Evolutionary conservation across 2,797 vertebrate genomes (phyloP), one percentile per base, ranked within the genome.

Genomic region (Acanthiza pusilla): DNA sequence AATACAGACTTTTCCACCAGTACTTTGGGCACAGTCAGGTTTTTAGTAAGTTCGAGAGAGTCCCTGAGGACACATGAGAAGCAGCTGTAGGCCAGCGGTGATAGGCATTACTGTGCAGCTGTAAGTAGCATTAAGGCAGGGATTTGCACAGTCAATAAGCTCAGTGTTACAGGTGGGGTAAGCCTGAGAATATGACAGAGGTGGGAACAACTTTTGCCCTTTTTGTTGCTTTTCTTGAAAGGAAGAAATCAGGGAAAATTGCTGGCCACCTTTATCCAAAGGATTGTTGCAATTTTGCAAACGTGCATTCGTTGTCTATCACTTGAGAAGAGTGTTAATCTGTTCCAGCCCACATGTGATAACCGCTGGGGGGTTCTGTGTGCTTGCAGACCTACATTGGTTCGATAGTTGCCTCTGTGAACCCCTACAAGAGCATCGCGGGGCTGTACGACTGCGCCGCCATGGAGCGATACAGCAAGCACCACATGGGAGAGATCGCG

Each of bases 331-430:
- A 55, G 19, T 1, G 22, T 74, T 47, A 5, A 21, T 25, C 45
- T 85, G n/a, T 58, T 50, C 26, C 36, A 19, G 5, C 4, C 7
- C 0, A 1, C 5, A 9, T 57, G 14, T 62, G 83, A 2, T 94
- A 82, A 96, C 71, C 66, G 18, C 40, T 18, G 57, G 22, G 58
- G n/a, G 61, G 6, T n/a, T 5, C 47, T 91, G 1, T 97, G 83
- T 96, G 57, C 85, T 95, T 96, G 23, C 97, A 99, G 99, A 99
- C 99, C 2, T 99, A 99, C 97, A 99, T 99, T 20, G 99, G 99
- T 70, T 99, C 99, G 34, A 99, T 99, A 89, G 98, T 99, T 58
- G 99, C 99, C 13, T 99, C 99, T 0, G 99, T 99, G 85, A 99
- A 99, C 96, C 99, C 99, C 2, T 99, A 99, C 98, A 98, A 98